phyloP scores from a whole-genome alignment of 35 echinoderm and acorn worm species.

The Lytechinus pictus region DNA sequence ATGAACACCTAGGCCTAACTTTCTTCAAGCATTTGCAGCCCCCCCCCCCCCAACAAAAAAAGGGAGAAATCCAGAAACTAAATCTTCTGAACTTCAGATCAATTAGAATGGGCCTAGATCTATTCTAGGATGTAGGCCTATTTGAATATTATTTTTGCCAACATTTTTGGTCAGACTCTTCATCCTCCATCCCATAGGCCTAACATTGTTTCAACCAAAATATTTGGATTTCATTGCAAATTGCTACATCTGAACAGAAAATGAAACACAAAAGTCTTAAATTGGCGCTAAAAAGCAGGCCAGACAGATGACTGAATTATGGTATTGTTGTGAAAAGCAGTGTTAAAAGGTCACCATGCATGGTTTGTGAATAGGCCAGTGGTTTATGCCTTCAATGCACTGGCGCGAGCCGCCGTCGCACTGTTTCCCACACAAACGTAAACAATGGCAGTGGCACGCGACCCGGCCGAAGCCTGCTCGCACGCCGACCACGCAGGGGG shows the following conservation, averaged over 20 bases:
- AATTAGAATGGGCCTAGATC: too few relatives aligned
- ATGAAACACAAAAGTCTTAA: background rate
- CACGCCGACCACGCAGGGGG: background rate
- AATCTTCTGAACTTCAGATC: too few relatives aligned
- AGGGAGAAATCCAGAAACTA: too few relatives aligned
- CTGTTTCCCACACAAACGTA: slow-evolving; percentile 11
- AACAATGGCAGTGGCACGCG: slow-evolving; percentile 30
- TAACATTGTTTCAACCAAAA: too few relatives aligned
- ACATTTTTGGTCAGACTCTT: too few relatives aligned
- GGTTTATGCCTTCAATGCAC: background rate
- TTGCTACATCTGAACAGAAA: background rate
- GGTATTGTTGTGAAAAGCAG: background rate
- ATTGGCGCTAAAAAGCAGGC: background rate
- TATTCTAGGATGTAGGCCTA: too few relatives aligned
- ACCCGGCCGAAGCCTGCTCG: background rate
- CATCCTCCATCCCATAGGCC: too few relatives aligned
- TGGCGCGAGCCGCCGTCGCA: background rate
- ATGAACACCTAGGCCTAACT: too few relatives aligned
- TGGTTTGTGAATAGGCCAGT: background rate
- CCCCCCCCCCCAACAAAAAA: too few relatives aligned
- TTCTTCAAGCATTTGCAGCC: too few relatives aligned
- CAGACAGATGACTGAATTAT: slow-evolving; percentile 11
- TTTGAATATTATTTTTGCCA: too few relatives aligned
- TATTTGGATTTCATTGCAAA: background rate
- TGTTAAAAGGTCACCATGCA: background rate